Base-by-base conservation (phyloP, 2,888 invertebrate species). In the Drosophila buzzatii region DNA sequence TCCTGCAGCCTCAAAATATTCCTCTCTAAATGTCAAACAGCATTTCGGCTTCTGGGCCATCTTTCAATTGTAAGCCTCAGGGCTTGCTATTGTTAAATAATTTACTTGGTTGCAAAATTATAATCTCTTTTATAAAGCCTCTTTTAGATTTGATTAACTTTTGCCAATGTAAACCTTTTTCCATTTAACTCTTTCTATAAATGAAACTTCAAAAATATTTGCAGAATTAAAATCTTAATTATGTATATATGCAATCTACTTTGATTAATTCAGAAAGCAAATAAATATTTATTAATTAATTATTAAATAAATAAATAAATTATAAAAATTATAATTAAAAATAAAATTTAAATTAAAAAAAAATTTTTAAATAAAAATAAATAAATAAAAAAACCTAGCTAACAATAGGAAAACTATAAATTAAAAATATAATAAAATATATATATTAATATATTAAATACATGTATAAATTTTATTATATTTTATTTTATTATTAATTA, bases 1-100 rank as follows among this genome's bases (percentile, higher is more conserved):
- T 1, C 39, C n/a, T 27, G 20, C 31, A 10, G 0, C 10, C 8
- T 0, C n/a, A n/a, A 60, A 44, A 49, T 58, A 37, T n/a, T 16
- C 20, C 41, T 37, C n/a, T 33, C 27, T 16, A 42, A 66, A 60
- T 44, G 47, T 52, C 44, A 52, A 73, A 52, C 37, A 10, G 33
- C 10, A 12, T 18, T 49, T 31, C 14, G 49, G 5, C 23, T 62
- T 45, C 23, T 33, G 14, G 39, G 10, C 10, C 35, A 49, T 41
- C 44, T 57, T 33, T 8, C 8, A 60, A 31, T 39, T 66, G 20
- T 16, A 37, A 41, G 31, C 44, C 27, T 37, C 12, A 6, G 16
- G 44, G 44, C 18, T 23, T 45, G n/a, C 10, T 70, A 49, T 39
- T 27, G 27, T 23, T 44, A 27, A 37, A 16, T 37, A 53, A 23